phyloP scores from a whole-genome alignment of 2,113 vertebrate genomes.

The Rhynchopsitta pachyrhyncha region DNA sequence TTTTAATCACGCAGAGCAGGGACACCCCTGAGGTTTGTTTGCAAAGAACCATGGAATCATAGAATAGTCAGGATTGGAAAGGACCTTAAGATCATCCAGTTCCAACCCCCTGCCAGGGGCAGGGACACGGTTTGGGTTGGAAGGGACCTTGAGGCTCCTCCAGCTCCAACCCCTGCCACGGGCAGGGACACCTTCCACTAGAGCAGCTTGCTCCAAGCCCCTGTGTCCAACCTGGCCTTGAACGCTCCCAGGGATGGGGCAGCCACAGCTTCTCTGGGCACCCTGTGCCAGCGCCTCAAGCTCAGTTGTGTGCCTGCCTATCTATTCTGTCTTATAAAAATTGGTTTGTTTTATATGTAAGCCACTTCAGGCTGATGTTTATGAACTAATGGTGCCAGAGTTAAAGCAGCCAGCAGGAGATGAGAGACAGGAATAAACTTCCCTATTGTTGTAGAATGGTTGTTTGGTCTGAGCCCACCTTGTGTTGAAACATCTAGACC shows the following conservation, averaged over 20 bases:
- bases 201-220: background rate
- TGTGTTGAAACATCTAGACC: background rate
- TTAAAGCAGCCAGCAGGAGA: background rate
- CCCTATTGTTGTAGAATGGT: background rate
- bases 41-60: background rate
- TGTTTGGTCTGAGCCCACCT: background rate
- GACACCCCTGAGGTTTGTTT: rapidly evolving
- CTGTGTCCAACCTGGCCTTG: background rate
- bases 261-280: background rate
- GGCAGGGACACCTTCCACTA: background rate
- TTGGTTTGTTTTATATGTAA: background rate
- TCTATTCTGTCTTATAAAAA: background rate
- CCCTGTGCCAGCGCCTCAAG: background rate
- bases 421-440: background rate
- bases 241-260: background rate
- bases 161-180: background rate
- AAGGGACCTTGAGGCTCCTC: background rate
- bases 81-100: no score
- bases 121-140: no score
- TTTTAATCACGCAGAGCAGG: background rate
- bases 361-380: background rate
- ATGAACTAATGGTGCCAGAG: background rate
- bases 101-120: no score
- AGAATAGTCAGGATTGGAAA: background rate
- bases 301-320: rapidly evolving